Base-by-base conservation (phyloP, 1,140 invertebrate genomes). In the Rhopalosiphum padi region DNA sequence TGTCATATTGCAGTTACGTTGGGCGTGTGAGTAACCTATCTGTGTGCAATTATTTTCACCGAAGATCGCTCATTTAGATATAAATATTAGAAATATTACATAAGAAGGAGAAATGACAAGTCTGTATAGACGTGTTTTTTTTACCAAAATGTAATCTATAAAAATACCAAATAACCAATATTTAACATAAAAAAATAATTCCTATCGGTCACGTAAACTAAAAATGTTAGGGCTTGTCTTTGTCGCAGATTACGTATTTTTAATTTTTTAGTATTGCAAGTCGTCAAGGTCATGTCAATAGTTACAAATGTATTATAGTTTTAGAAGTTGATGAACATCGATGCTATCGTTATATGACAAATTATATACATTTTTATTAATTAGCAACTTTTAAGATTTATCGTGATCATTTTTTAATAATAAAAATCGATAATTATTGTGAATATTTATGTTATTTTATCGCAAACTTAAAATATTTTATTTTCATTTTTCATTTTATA, bases 151-250 rank as follows among this genome's bases (percentile, higher is more conserved):
- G 41, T 37, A 86, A 86, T 86, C 37, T 83, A 83, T 23, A 23
- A 83, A 68, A 68, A 68, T 37, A 83, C 41, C 9, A 83, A 83
- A 83, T 37, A 37, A 82, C 77, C 77, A 83, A 83, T 83, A 83
- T 41, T 41, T 25, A 43, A 86, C 41, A 25, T 15, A 86, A 46
- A 68, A 68, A n/a, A 86, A 46, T 43, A 30, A 86, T 43, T 86
- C 41, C 25, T 86, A 86, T 86, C 41, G 22, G 83, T 86, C 83
- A 86, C 83, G 83, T 86, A 86, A 22, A 30, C 8, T 6, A 83
- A 11, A 83, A 41, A 83, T 83, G 9, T 86, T 86, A 9, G 25
- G 25, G 1, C 41, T 25, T 15, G 22, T 30, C 41, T 41, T 15
- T 23, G 37, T 43, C 37, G 25, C 37, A 18, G 23, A 41, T 15